Conservation (phyloP, 2,113 vertebrate species). For the Dicerorhinus sumatrensis region DNA sequence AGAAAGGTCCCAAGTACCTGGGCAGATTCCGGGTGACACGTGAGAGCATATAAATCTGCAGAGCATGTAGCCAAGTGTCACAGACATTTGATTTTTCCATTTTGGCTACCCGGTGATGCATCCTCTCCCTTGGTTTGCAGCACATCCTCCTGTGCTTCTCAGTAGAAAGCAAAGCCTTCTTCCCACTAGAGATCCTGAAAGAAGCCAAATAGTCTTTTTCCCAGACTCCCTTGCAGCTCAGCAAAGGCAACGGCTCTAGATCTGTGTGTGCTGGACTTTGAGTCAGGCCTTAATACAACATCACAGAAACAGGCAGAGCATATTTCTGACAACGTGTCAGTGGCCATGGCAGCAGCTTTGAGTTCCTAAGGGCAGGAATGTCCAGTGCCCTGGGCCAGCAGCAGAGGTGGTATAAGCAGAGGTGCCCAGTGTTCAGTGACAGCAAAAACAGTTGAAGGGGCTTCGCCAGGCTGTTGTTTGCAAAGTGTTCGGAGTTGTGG, state of each 20-base stretch:
- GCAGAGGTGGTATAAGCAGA: not conserved
- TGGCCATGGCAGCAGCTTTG: not conserved
- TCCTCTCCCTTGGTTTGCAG: not conserved
- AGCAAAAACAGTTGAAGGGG: not conserved
- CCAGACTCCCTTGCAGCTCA: not conserved
- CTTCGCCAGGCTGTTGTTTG: not conserved
- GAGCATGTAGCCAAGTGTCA: not conserved
- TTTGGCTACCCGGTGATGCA: not conserved
- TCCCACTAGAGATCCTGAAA: not conserved
- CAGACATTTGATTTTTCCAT: not conserved
- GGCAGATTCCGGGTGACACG: accelerated
- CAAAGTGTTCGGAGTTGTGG: not conserved
- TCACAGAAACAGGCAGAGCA: not conserved
- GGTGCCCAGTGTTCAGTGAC: not conserved
- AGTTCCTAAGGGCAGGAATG: no score
- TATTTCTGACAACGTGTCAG: not conserved
- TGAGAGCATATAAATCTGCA: not conserved
- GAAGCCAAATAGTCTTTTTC: not conserved
- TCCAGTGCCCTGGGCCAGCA: not conserved
- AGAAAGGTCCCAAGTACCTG: not conserved
- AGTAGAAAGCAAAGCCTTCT: not conserved
- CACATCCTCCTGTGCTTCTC: not conserved
- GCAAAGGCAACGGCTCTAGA: not conserved
- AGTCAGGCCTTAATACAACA: not conserved
- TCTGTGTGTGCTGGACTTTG: not conserved